Evolutionary conservation across 2,888 invertebrate species (phyloP).

Genomic region (Latrodectus hesperus): DNA sequence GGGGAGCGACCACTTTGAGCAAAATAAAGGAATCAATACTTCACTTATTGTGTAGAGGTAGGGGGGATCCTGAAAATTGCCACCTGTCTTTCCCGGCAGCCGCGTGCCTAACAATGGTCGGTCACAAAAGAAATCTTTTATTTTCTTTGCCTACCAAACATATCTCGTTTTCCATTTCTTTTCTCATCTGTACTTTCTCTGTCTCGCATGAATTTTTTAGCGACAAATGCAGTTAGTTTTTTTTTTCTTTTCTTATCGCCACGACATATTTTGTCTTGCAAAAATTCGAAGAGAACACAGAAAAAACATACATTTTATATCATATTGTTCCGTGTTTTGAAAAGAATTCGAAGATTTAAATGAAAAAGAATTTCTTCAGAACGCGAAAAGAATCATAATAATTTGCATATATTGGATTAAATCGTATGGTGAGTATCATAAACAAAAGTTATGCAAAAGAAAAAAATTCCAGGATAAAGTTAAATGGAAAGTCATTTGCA

Average conservation of each 20-base stretch:
- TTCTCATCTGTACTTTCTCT: background rate
- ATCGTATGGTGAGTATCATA: too few relatives aligned
- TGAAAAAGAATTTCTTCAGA: too few relatives aligned
- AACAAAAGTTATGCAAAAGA: too few relatives aligned
- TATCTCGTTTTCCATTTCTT: background rate
- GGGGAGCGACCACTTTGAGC: background rate
- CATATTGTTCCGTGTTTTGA: too few relatives aligned
- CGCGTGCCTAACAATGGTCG: constrained; percentile 22
- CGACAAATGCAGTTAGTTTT: background rate
- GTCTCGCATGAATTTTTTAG: constrained; percentile 9
- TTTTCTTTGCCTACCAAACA: background rate
- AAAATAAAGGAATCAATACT: background rate
- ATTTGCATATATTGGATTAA: too few relatives aligned
- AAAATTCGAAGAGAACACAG: background rate
- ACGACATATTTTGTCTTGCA: background rate
- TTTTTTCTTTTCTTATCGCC: background rate
- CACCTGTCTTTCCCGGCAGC: constrained; percentile 37
- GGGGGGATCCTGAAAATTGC: constrained; percentile 46
- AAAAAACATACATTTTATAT: background rate
- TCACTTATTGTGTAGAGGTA: constrained; percentile 32
- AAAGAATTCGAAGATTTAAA: too few relatives aligned
- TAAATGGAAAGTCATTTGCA: too few relatives aligned
- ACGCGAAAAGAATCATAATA: too few relatives aligned
- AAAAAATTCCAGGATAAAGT: too few relatives aligned
- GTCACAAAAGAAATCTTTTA: constrained; percentile 24